These are phyloP conservation scores for Platycercus adscitus DNA, from an alignment of 2,113 vertebrate species.

Conservation along the genomic window DNA sequence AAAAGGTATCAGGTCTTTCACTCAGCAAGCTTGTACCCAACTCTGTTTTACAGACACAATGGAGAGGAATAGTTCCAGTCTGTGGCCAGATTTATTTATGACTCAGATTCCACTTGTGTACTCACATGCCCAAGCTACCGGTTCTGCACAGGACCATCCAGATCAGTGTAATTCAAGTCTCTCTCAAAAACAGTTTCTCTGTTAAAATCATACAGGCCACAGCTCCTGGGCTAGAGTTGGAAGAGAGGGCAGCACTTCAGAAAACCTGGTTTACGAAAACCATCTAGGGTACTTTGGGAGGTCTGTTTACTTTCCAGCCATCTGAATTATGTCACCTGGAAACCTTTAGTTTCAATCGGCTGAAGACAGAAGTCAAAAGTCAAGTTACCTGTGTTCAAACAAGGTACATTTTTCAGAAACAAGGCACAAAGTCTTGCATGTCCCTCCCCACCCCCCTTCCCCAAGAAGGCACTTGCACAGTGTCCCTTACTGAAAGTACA, in stretches of 20 bases:
- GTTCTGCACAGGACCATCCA: neutral
- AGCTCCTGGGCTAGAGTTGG: neutral
- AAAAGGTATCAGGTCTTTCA: neutral
- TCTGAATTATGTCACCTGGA: neutral
- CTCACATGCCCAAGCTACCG: neutral
- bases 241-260: neutral
- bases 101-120: neutral
- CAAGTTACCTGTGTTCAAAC: neutral
- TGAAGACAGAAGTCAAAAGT: neutral
- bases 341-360: neutral
- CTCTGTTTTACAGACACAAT: neutral
- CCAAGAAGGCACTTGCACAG: neutral
- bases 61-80: neutral
- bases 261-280: neutral
- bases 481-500: neutral
- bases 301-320: neutral
- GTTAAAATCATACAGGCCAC: neutral
- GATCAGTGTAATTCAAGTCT: neutral
- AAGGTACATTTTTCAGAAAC: neutral
- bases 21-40: neutral
- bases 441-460: neutral
- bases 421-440: neutral
- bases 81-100: neutral
- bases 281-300: neutral
- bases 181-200: neutral